These are phyloP conservation scores for Hippocampus abdominalis DNA, from an alignment of 2,113 vertebrate species.

Conservation along the genomic window DNA sequence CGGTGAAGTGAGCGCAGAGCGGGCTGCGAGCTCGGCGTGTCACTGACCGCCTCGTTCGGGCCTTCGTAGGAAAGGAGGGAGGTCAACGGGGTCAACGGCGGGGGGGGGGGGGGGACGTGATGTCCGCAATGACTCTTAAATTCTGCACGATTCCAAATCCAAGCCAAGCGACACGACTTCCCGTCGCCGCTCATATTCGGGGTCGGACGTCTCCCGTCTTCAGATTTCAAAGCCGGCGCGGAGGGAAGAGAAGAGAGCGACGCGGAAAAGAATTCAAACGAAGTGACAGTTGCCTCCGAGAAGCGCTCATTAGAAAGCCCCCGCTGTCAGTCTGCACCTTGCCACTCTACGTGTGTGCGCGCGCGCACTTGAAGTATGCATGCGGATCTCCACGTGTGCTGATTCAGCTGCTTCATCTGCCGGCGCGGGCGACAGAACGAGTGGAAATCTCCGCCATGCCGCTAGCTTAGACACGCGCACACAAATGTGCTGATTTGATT, in stretches of 20 bases:
- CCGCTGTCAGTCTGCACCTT: neutral
- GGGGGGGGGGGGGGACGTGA: too few relatives aligned
- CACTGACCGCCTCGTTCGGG: constrained; percentile 25
- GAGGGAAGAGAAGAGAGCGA: neutral
- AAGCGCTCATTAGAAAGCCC: constrained; percentile 44
- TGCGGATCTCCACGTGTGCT: constrained; percentile 41
- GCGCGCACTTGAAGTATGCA: neutral
- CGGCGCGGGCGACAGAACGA: constrained; percentile 71
- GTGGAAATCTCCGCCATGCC: constrained; percentile 56
- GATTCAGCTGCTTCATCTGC: constrained; percentile 72
- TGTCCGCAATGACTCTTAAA: too few relatives aligned
- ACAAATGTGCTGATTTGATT: neutral
- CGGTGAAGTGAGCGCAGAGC: constrained; percentile 64
- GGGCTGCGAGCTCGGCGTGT: constrained; percentile 32
- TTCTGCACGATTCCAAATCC: too few relatives aligned
- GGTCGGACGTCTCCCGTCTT: neutral
- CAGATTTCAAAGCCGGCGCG: neutral
- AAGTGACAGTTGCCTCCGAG: constrained; percentile 25
- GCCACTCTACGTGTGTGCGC: too few relatives aligned
- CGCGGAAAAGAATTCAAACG: neutral
- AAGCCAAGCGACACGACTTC: too few relatives aligned
- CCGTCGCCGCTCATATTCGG: too few relatives aligned
- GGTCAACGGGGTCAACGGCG: constrained; percentile 51
- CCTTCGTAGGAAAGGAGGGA: constrained; percentile 35
- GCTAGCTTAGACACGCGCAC: neutral